Conservation (phyloP, 2,888 invertebrate genomes). For the Drosophila dives region DNA sequence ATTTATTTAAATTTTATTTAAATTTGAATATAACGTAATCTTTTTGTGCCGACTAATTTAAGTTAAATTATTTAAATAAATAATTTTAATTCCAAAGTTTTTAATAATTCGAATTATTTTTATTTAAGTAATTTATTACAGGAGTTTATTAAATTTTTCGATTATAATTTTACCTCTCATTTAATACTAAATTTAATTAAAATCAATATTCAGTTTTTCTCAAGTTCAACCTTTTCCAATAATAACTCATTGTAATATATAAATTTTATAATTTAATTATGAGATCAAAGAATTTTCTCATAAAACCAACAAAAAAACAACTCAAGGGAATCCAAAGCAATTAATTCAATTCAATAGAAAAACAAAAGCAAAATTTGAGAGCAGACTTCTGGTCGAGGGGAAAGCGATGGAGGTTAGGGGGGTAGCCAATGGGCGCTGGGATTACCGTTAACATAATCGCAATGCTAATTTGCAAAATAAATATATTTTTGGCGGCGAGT, state of each 20-base stretch:
- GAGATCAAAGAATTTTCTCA: slow-evolving; percentile 19
- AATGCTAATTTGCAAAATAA: slow-evolving; percentile 5
- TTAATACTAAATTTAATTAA: too few relatives aligned
- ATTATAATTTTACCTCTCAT: too few relatives aligned
- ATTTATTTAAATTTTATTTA: neutral
- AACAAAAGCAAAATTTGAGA: neutral
- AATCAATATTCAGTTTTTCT: too few relatives aligned
- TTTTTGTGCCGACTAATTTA: neutral
- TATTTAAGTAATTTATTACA: neutral
- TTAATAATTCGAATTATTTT: neutral
- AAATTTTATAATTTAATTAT: slow-evolving; percentile 1
- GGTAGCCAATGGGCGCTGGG: neutral
- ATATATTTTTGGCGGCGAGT: slow-evolving; percentile 29
- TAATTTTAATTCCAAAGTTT: accelerated
- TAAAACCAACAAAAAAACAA: neutral
- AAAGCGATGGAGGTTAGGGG: accelerated
- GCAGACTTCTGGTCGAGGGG: neutral
- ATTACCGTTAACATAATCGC: slow-evolving; percentile 9
- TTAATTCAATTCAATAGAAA: slow-evolving; percentile 12
- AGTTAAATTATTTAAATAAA: neutral
- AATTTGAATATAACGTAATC: neutral
- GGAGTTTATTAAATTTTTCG: too few relatives aligned
- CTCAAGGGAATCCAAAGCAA: neutral
- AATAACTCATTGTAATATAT: neutral
- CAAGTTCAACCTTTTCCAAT: neutral